Evolutionary conservation across 2,113 vertebrate species (phyloP).

Genomic region (Parus major): DNA sequence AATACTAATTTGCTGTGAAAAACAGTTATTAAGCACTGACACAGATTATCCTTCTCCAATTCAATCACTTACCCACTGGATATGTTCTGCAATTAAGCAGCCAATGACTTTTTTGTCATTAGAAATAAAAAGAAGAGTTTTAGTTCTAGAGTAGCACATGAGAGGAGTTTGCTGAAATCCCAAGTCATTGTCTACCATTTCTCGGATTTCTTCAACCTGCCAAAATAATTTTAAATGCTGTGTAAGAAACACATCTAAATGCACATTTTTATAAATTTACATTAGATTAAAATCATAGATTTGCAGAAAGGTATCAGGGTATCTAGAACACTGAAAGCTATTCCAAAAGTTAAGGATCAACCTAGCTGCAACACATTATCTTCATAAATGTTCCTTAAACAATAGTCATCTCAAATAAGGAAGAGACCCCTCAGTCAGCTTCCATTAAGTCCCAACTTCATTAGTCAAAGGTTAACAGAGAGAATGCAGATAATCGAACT

Average conservation of each 20-base stretch:
- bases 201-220: slow-evolving; percentile 97
- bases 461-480: not conserved
- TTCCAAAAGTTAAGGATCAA: not conserved
- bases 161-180: slow-evolving; percentile 96
- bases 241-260: not conserved
- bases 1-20: not conserved
- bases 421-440: not conserved
- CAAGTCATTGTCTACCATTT: slow-evolving; percentile 98
- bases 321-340: not conserved
- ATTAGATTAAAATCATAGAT: not conserved
- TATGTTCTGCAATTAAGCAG: slow-evolving; percentile 98
- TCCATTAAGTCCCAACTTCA: not conserved
- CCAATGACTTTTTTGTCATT: slow-evolving; percentile 96
- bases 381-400: not conserved
- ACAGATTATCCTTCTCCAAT: not conserved
- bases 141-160: slow-evolving; percentile 93
- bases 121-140: slow-evolving; percentile 97
- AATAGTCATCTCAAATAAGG: fast-evolving
- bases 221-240: slow-evolving; percentile 40
- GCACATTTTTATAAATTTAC: not conserved
- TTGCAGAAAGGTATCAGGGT: not conserved
- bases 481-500: not conserved
- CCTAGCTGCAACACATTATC: not conserved
- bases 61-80: slow-evolving; percentile 88
- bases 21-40: not conserved